Base-by-base conservation (phyloP, 2,797 vertebrate species). In the Sandelia bainsii region DNA sequence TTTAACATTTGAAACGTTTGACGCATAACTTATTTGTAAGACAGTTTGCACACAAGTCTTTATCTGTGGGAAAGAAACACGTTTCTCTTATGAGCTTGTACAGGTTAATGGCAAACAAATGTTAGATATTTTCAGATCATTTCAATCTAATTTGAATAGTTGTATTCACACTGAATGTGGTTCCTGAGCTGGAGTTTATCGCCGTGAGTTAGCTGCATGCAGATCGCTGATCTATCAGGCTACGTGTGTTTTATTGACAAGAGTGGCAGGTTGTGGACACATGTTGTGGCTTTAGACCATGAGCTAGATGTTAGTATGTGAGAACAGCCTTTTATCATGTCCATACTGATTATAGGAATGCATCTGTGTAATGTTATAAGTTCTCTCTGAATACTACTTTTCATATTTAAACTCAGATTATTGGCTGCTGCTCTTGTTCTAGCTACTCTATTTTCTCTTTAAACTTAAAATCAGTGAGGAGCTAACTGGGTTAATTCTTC, bases 221-320 rank as follows among this genome's bases (percentile, higher is more conserved):
- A 52, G 54, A 62, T 44, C 37, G 63, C 52, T 67, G 64, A 68
- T 48, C 58, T 49, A 6, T 75, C 32, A 50, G 27, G 23, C 42
- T 59, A 54, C 13, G 44, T 62, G 48, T 65, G 6, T 45, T 64
- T 59, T 48, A 54, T 70, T 20, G 59, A 42, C 52, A 32, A 44
- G 45, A 50, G 34, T 12, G 27, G 20, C 57, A 80, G 53, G 32
- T 50, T 82, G 17, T 58, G 39, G 23, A 27, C 50, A 45, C 19
- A 40, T 70, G 59, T 75, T 50, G 10, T 39, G 34, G 62, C n/a
- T 68, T 49, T 56, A 27, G 25, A 50, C 69, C 37, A 13, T 39
- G 37, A 4, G 9, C 34, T 34, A 34, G 34, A 39, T 13, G 14
- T 17, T 17, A 44, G 40, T 44, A 6, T 17, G 16, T 44, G 16